phyloP scores from a whole-genome alignment of 2,797 vertebrate species.

The Melanogrammus aeglefinus region DNA sequence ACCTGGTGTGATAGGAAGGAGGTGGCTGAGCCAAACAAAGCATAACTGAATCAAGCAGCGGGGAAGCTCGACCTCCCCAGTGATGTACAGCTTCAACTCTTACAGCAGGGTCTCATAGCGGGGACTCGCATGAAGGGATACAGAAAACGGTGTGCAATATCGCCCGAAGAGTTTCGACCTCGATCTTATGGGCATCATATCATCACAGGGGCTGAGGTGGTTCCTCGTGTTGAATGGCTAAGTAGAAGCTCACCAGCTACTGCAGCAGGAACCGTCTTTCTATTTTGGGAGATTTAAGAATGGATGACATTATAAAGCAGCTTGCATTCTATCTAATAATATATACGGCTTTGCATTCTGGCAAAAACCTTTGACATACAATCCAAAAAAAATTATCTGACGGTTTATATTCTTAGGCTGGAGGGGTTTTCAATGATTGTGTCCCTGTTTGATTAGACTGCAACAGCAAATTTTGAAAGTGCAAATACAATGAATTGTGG shows the following conservation, averaged over 20 bases:
- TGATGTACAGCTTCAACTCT: neutral
- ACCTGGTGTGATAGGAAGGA: slow-evolving; percentile 23
- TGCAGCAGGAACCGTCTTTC: neutral
- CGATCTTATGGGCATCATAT: neutral
- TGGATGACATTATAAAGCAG: neutral
- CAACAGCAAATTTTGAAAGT: neutral
- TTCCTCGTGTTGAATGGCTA: neutral
- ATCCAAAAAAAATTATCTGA: neutral
- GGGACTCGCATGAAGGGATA: neutral
- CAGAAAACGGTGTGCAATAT: neutral
- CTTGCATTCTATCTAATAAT: neutral
- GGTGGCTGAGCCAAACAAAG: slow-evolving; percentile 44
- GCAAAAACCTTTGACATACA: neutral
- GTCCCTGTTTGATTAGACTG: neutral
- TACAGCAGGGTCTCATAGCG: neutral
- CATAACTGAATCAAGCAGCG: neutral
- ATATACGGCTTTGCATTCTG: neutral
- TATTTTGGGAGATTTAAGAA: neutral
- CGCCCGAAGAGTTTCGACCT: neutral
- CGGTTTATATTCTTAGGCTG: no score
- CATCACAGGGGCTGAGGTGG: neutral
- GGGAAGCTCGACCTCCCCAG: neutral
- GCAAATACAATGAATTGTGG: neutral
- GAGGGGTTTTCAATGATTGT: neutral
- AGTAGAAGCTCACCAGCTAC: neutral